A percentile compares a stretch with the other conserved stretches of the same genome.
Evolutionary conservation across 2,113 vertebrate genomes (phyloP).

Genomic region (Smithornis capensis): DNA sequence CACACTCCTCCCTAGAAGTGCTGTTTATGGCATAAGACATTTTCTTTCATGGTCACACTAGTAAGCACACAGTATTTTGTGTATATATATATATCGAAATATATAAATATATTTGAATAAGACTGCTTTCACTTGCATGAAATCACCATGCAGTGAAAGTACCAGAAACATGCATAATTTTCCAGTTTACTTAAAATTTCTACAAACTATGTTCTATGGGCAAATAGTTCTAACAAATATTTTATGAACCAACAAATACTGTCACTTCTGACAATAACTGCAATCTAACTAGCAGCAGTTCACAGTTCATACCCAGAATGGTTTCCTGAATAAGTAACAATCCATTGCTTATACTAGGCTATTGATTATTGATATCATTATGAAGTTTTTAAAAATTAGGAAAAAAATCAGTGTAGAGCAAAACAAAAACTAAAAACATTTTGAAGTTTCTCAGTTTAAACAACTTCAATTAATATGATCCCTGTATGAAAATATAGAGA

Average conservation of each 20-base stretch:
- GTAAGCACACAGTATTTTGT: background rate
- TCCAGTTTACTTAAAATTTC: background rate
- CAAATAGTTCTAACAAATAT: background rate
- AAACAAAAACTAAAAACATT: background rate
- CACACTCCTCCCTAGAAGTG: fast-evolving
- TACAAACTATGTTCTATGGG: background rate
- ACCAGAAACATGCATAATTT: background rate
- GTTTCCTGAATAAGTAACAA: background rate
- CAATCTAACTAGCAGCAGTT: background rate
- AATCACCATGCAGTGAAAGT: background rate
- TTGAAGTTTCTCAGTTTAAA: background rate
- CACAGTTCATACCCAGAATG: background rate
- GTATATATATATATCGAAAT: background rate
- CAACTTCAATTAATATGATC: background rate
- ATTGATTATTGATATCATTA: background rate
- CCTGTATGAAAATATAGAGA: background rate
- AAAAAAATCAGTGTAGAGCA: background rate
- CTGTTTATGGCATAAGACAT: background rate
- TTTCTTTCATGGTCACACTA: background rate
- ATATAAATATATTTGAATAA: background rate
- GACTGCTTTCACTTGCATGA: background rate
- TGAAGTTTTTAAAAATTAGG: background rate
- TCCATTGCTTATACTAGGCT: background rate
- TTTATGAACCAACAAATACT: background rate
- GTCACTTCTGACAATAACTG: background rate